Conservation (phyloP, 1,140 invertebrate species). For the Achatina immaculata region DNA sequence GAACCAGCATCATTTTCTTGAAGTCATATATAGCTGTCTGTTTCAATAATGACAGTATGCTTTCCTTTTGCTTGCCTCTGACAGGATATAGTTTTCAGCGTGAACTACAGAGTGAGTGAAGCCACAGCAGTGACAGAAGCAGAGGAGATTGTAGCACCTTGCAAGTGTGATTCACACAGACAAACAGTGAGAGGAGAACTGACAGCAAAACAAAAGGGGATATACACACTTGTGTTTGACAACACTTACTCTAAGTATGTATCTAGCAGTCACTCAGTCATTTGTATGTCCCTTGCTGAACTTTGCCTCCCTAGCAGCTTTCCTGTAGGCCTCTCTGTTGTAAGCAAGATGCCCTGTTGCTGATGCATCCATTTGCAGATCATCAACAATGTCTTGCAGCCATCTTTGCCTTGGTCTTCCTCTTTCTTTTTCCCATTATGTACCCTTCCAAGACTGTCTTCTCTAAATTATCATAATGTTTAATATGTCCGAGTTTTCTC, state of each 20-base stretch:
- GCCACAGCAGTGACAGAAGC: conserved; percentile 37
- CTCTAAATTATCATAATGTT: too few relatives aligned
- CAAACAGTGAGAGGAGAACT: conserved; percentile 64
- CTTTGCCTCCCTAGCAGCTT: background rate
- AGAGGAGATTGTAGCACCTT: conserved; percentile 58
- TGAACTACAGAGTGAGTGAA: conserved; percentile 52
- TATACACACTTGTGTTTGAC: conserved; percentile 69
- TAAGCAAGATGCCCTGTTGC: too few relatives aligned
- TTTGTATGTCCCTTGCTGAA: too few relatives aligned
- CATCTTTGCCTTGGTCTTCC: background rate
- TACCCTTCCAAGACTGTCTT: too few relatives aligned
- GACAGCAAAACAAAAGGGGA: conserved; percentile 59
- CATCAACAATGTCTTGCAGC: background rate
- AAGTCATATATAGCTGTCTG: background rate
- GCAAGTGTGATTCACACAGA: conserved; percentile 68
- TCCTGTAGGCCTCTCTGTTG: too few relatives aligned
- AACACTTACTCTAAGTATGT: conserved; percentile 68
- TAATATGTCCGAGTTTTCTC: too few relatives aligned
- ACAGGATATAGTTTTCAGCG: conserved; percentile 67
- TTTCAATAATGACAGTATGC: background rate
- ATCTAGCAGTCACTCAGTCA: background rate
- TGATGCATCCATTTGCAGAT: too few relatives aligned
- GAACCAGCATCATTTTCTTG: background rate
- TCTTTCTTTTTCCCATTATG: background rate
- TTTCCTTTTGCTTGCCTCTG: background rate